phyloP scores from a whole-genome alignment of 2,113 vertebrate genomes.

The Ovis aries region ARS-UI_Ramb_v3.0 NC_056072.1:32794501-32795000 shows the following conservation, averaged over 20 bases:
- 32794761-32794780: constrained; percentile 20
- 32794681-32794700: constrained; percentile 8
- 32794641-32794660: neutral
- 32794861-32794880: neutral
- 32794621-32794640: neutral
- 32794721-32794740: constrained; percentile 28
- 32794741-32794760: constrained; percentile 18
- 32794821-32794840: neutral
- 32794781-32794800: neutral
- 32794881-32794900: neutral
- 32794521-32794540: neutral
- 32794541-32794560: neutral
- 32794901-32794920: neutral
- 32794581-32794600: neutral
- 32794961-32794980: neutral
- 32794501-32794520: neutral
- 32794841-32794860: neutral
- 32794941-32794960: neutral
- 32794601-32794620: neutral
- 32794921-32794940: neutral
- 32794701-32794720: constrained; percentile 42
- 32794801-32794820: constrained; percentile 22
- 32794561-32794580: neutral
- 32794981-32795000: neutral
- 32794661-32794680: neutral